Percentiles rank a stretch among this genome's conserved stretches.
Conservation (phyloP, 2,113 vertebrate genomes). For the Thamnophis sirtalis region DNA sequence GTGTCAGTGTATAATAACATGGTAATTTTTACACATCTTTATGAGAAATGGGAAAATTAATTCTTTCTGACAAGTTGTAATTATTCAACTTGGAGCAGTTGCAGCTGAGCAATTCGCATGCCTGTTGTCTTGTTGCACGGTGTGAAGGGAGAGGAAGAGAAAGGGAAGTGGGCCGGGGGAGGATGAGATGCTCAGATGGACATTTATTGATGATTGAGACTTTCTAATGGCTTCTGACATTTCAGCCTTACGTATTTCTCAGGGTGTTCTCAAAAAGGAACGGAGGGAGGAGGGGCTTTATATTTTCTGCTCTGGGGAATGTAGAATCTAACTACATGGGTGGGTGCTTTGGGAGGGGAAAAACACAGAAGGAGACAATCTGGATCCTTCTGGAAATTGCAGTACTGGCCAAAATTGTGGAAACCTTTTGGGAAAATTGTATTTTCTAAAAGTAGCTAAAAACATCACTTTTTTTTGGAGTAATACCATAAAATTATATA, state of each 20-base stretch:
- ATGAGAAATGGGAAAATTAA: slow-evolving; percentile 99
- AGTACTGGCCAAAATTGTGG: too few relatives aligned
- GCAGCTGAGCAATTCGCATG: slow-evolving; percentile 98
- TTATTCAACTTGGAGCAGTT: slow-evolving; percentile 99
- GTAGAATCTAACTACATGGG: slow-evolving; percentile 4
- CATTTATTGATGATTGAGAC: slow-evolving; percentile 75
- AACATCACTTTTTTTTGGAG: too few relatives aligned
- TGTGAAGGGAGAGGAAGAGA: slow-evolving; percentile 72
- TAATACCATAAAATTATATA: too few relatives aligned
- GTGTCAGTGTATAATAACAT: slow-evolving; percentile 99
- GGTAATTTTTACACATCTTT: slow-evolving; percentile 99
- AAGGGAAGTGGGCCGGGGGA: slow-evolving; percentile 28
- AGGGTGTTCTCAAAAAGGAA: slow-evolving; percentile 67
- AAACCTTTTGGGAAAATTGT: too few relatives aligned
- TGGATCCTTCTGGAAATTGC: slow-evolving; percentile 10
- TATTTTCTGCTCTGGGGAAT: slow-evolving; percentile 56
- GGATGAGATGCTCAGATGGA: slow-evolving; percentile 74
- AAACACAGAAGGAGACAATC: slow-evolving; percentile 11
- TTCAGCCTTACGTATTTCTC: slow-evolving; percentile 74
- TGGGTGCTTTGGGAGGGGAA: not conserved
- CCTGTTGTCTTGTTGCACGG: slow-evolving; percentile 86
- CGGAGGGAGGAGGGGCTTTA: slow-evolving; percentile 35
- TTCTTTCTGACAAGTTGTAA: slow-evolving; percentile 99
- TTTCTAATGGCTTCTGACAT: slow-evolving; percentile 81
- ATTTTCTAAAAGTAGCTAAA: too few relatives aligned